A percentile compares a stretch with the other conserved stretches of the same genome.
phyloP scores from a whole-genome alignment of 2,888 invertebrate genomes.

The Aleiodes leptofemur region DNA sequence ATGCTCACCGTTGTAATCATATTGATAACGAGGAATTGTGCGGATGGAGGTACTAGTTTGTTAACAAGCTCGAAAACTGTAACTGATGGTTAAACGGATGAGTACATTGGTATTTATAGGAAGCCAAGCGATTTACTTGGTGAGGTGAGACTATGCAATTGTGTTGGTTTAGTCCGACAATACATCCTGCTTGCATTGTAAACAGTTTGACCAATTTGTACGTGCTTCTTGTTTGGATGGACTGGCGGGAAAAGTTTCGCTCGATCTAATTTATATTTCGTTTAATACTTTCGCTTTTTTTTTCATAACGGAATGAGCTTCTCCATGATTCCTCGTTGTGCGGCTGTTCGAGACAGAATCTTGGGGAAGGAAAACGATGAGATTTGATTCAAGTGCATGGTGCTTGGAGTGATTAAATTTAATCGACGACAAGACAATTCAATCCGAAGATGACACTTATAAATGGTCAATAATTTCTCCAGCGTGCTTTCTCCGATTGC shows the following conservation, averaged over 20 bases:
- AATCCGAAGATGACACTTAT: constrained; percentile 1
- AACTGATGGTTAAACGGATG: constrained; percentile 64
- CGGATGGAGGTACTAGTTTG: constrained; percentile 19
- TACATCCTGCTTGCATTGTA: constrained; percentile 63
- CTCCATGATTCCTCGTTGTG: not conserved
- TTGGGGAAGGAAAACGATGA: too few species aligned
- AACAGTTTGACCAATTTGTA: constrained; percentile 55
- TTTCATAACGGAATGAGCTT: not conserved
- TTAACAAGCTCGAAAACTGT: constrained; percentile 47
- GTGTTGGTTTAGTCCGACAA: constrained; percentile 43
- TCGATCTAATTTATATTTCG: constrained; percentile 49
- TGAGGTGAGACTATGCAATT: constrained; percentile 46
- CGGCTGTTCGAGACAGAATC: too few species aligned
- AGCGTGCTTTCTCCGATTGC: constrained; percentile 68
- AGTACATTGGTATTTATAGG: constrained; percentile 69
- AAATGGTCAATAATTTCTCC: constrained; percentile 62
- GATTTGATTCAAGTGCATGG: not conserved
- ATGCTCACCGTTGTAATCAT: constrained; percentile 58
- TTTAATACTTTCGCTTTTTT: constrained; percentile 41
- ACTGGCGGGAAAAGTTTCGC: constrained; percentile 64
- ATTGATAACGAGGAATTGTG: constrained; percentile 50
- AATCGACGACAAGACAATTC: not conserved
- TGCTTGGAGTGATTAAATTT: not conserved
- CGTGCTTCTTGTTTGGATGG: constrained; percentile 58
- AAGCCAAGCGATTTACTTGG: constrained; percentile 51